Evolutionary conservation across 2,113 vertebrate genomes (phyloP).

Genomic region (Silurus glanis): DNA sequence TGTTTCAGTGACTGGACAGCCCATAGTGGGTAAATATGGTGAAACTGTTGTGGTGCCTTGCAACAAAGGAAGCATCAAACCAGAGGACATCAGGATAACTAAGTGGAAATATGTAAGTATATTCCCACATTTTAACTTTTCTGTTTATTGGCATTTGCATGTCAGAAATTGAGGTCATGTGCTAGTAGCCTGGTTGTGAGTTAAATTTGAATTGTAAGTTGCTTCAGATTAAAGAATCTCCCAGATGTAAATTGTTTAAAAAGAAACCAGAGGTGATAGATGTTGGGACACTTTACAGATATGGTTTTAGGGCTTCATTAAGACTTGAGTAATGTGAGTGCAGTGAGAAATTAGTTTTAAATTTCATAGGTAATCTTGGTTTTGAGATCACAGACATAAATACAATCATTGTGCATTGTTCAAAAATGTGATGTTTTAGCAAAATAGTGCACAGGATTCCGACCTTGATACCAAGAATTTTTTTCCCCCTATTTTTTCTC

Average conservation of each 20-base stretch:
- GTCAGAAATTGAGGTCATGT: not conserved
- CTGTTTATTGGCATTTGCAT: not conserved
- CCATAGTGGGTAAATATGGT: slow-evolving; percentile 81
- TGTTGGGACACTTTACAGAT: not conserved
- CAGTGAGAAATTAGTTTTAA: not conserved
- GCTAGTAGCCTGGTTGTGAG: not conserved
- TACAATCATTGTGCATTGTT: not conserved
- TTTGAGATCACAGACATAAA: not conserved
- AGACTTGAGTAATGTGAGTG: not conserved
- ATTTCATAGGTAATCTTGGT: not conserved
- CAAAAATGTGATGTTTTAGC: not conserved
- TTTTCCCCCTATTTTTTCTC: not conserved
- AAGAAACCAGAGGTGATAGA: not conserved
- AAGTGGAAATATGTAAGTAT: slow-evolving; percentile 99
- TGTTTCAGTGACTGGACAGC: slow-evolving; percentile 75
- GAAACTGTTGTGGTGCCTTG: slow-evolving; percentile 88
- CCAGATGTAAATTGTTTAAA: not conserved
- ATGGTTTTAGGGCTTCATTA: not conserved
- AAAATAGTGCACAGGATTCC: not conserved
- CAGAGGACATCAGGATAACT: slow-evolving; percentile 71
- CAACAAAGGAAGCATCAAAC: slow-evolving; percentile 55
- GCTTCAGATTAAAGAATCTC: not conserved
- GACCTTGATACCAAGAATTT: not conserved
- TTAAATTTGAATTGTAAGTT: not conserved
- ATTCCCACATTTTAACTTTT: slow-evolving; percentile 1